Conservation (phyloP, 2,888 invertebrate species). For the Campoletis raptor region DNA sequence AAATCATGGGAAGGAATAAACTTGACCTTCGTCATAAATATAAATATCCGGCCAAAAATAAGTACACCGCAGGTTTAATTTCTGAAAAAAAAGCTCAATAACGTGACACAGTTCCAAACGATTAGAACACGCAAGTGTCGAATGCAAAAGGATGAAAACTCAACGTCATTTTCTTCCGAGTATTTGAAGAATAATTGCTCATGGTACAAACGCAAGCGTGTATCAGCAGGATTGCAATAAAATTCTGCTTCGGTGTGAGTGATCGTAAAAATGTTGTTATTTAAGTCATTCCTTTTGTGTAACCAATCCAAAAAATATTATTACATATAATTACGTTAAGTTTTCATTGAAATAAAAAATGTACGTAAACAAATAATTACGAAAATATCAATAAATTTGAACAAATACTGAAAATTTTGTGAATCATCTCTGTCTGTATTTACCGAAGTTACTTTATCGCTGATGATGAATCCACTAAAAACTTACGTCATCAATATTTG, state of each 20-base stretch:
- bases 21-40: background rate
- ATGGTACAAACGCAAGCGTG: constrained; percentile 18
- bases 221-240: constrained; percentile 20
- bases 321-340: background rate
- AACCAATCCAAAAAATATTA: background rate
- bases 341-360: background rate
- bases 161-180: constrained; percentile 8
- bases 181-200: constrained; percentile 22
- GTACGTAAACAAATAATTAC: background rate
- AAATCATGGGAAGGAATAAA: background rate
- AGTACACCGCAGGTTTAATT: background rate
- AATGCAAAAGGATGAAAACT: background rate
- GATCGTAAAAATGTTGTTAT: constrained; percentile 13
- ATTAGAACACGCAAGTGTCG: background rate
- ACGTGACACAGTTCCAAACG: background rate
- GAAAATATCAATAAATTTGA: background rate
- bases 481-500: background rate
- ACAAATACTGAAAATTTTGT: background rate
- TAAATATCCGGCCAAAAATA: background rate
- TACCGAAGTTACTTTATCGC: background rate
- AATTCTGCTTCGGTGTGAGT: background rate
- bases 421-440: background rate
- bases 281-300: constrained; percentile 10
- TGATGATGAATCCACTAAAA: background rate
- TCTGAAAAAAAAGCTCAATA: background rate